Conservation (phyloP, 2,888 invertebrate species). For the Cephus spinipes region DNA sequence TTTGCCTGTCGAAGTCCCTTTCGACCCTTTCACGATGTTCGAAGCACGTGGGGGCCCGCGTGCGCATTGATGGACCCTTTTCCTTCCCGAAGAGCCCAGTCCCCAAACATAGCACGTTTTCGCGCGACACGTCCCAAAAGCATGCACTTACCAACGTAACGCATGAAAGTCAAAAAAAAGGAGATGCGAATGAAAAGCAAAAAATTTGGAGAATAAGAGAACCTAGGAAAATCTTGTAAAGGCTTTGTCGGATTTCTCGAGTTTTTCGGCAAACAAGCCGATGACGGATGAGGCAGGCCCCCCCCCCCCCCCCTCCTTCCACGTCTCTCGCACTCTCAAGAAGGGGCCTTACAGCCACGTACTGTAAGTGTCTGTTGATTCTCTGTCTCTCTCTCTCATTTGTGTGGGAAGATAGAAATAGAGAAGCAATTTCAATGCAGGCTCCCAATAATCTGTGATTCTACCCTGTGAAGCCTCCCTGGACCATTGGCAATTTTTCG, state of each 20-base stretch:
- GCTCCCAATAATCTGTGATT: conserved; percentile 56
- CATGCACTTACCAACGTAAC: too few species aligned
- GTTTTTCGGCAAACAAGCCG: conserved; percentile 39
- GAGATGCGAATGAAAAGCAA: too few species aligned
- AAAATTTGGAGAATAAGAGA: neutral
- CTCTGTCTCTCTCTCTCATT: conserved; percentile 10
- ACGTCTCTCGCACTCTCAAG: conserved; percentile 1
- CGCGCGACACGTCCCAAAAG: too few species aligned
- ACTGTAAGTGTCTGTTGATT: conserved; percentile 45
- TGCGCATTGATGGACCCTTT: neutral
- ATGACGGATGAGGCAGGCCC: conserved; percentile 29
- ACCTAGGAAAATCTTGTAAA: neutral
- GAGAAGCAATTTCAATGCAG: neutral
- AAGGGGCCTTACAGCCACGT: conserved; percentile 21
- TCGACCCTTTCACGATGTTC: conserved; percentile 14
- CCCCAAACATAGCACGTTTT: too few species aligned
- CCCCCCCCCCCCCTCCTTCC: conserved; percentile 8
- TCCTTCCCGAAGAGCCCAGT: neutral
- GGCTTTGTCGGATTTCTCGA: conserved; percentile 17
- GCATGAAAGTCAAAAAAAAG: too few species aligned
- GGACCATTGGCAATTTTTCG: conserved; percentile 47
- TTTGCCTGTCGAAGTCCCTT: neutral
- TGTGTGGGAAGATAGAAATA: too few species aligned
- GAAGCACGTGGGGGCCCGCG: conserved; percentile 29
- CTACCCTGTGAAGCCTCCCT: conserved; percentile 36